Evolutionary conservation across 2,888 invertebrate genomes (phyloP).

Genomic region (Ectobius pallidus): DNA sequence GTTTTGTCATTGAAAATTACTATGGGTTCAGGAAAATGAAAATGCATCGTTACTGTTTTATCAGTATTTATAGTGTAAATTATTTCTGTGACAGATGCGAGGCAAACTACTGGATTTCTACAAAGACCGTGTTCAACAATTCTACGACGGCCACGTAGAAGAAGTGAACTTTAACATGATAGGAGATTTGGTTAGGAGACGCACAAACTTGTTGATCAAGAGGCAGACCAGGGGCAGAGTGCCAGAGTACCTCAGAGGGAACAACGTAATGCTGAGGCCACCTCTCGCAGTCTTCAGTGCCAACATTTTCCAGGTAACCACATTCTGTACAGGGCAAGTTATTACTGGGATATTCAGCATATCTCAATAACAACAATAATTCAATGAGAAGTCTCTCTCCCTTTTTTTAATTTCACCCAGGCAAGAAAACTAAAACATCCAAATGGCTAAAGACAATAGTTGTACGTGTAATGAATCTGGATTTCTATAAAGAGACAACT

Average conservation of each 20-base stretch:
- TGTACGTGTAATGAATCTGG: no score
- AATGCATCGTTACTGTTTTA: no score
- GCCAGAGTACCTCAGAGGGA: conserved; percentile 75
- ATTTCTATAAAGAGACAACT: no score
- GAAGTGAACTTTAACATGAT: conserved; percentile 80
- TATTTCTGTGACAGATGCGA: conserved; percentile 57
- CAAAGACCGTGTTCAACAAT: conserved; percentile 84
- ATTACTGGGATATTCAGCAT: no score
- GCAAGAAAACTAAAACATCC: no score
- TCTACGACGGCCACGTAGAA: conserved; percentile 86
- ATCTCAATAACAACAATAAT: no score
- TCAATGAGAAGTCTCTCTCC: no score
- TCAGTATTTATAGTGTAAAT: no score
- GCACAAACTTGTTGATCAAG: conserved; percentile 80
- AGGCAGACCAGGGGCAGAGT: conserved; percentile 79
- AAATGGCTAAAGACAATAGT: no score
- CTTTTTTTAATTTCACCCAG: no score
- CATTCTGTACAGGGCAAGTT: neutral
- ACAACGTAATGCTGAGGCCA: conserved; percentile 72
- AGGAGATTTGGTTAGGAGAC: conserved; percentile 78
- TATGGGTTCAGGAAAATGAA: no score
- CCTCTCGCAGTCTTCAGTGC: conserved; percentile 82
- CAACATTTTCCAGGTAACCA: conserved; percentile 74
- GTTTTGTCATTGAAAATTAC: no score
- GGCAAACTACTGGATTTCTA: conserved; percentile 85